Conservation (phyloP, 2,113 vertebrate genomes). For the Psittacula cyanocephala region DNA sequence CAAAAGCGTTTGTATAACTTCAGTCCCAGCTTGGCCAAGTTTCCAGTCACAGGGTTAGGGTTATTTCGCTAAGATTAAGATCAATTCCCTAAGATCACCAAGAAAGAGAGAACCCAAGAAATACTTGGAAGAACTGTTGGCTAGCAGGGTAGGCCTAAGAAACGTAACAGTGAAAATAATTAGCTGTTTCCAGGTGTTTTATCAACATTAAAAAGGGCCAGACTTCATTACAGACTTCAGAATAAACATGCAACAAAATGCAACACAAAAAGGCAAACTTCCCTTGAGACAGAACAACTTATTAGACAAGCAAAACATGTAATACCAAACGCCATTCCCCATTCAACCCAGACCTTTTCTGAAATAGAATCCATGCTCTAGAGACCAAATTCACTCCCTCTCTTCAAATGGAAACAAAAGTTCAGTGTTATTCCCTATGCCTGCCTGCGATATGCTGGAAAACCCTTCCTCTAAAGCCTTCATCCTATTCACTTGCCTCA, state of each 20-base stretch:
- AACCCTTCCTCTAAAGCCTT: not conserved
- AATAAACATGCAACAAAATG: not conserved
- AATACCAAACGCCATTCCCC: not conserved
- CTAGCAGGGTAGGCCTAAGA: not conserved
- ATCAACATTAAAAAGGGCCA: not conserved
- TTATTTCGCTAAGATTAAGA: not conserved
- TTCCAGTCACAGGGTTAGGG: not conserved
- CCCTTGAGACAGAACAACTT: not conserved
- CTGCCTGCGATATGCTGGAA: not conserved
- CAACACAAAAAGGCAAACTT: not conserved
- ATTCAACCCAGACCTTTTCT: not conserved
- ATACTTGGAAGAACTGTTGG: not conserved
- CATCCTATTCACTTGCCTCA: not conserved
- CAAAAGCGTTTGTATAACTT: not conserved
- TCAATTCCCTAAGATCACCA: not conserved
- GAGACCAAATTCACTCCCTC: not conserved
- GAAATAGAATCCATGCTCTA: not conserved
- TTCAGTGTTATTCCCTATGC: not conserved
- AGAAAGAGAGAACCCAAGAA: not conserved
- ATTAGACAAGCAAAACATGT: rapidly evolving
- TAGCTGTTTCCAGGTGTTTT: not conserved
- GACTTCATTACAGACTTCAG: not conserved
- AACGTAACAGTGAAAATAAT: not conserved
- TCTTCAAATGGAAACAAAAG: not conserved
- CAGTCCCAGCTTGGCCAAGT: not conserved